Conservation (phyloP, 2,797 vertebrate species). For the Cyclopterus lumpus region DNA sequence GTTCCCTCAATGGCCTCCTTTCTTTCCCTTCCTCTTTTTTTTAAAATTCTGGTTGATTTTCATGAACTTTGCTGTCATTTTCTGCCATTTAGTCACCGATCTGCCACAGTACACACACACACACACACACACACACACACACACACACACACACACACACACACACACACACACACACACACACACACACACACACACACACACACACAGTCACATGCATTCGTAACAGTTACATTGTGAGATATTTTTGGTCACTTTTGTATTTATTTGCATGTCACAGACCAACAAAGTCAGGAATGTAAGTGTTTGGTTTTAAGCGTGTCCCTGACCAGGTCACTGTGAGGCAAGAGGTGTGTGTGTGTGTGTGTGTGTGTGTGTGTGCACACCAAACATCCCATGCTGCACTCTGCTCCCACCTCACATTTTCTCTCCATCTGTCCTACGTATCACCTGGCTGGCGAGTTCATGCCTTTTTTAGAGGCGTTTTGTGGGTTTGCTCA, state of each 20-base stretch:
- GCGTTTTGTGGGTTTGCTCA: conserved; percentile 69
- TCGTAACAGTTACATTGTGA: conserved; percentile 80
- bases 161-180: background rate
- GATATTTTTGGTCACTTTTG: conserved; percentile 73
- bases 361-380: conserved; percentile 7
- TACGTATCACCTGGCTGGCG: conserved; percentile 26
- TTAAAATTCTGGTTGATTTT: conserved; percentile 49
- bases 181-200: background rate
- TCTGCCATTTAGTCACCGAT: conserved; percentile 33
- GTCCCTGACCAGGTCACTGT: conserved; percentile 33
- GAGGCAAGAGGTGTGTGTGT: conserved; percentile 18
- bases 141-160: background rate
- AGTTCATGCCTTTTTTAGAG: conserved; percentile 29
- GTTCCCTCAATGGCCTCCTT: conserved; percentile 50
- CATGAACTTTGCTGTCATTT: conserved; percentile 50
- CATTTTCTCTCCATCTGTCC: conserved; percentile 11
- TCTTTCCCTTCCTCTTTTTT: conserved; percentile 30
- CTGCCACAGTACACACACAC: conserved; percentile 32
- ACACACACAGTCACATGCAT: conserved; percentile 12
- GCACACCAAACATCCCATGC: background rate
- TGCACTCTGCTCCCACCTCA: conserved; percentile 24
- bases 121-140: conserved; percentile 27
- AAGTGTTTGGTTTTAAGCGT: conserved; percentile 29
- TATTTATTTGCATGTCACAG: conserved; percentile 34
- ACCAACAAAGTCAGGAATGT: conserved; percentile 12